Evolutionary conservation across 1,140 invertebrate species (phyloP), one percentile per base, ranked within the genome.

Genomic region (Euwallacea fornicatus): DNA sequence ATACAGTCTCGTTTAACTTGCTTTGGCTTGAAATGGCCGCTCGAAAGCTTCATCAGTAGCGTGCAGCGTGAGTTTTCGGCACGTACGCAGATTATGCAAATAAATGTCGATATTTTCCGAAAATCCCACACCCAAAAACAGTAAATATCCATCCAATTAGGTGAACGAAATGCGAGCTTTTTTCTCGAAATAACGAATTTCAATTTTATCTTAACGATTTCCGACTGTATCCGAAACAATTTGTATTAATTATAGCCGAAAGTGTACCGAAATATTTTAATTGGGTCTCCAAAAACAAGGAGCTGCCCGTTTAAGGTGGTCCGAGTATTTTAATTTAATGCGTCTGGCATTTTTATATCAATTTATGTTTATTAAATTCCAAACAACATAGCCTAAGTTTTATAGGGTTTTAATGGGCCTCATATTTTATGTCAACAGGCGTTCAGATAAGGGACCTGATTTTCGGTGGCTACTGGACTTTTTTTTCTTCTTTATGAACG

Each of bases 251-350:
- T 73, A 73, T 73, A 66, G 16, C 58, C 66, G 59, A 69, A 69
- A 62, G 71, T 73, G 71, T 68, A 73, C 72, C 72, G 72, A 73
- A 73, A 73, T 69, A 73, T 73, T 68, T 73, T 73, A 73, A 73
- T 73, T 73, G 72, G 72, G 54, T 69, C 66, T 54, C 58, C 46
- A 50, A 69, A 73, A 65, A 69, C 72, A 59, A 69, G 72, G 44
- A 72, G 71, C 71, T 63, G 71, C 33, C 66, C 67, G 54, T 61
- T 69, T 62, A 69, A 61, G 58, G 67, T 69, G 67, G 67, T 69
- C 67, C 67, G 59, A 55, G 67, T 55, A 69, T 69, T 69, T 69
- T 69, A 69, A 69, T 69, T 69, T 69, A 69, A 69, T 69, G 67
- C 67, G 67, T 62, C 67, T 69, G 67, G 67, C 58, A 69, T 69